Evolutionary conservation across 1,140 invertebrate genomes (phyloP), one percentile per base, ranked within the genome.

Genomic region (Sycophaga agraensis): DNA sequence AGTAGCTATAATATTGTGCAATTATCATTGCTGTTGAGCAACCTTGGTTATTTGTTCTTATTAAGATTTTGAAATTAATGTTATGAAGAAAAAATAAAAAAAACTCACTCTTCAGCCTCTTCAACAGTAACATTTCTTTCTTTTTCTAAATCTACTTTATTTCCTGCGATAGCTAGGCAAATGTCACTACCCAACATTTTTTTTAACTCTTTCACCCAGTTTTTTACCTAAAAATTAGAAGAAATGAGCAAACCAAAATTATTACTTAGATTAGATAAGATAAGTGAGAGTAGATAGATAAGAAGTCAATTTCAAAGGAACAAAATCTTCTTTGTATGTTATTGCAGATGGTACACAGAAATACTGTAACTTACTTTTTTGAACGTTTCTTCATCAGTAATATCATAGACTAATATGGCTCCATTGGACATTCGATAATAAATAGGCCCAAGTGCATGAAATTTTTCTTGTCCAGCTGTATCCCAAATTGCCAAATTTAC

Each of bases 341-440:
- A 31, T 31, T 6, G 4, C 28, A 31, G 4, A 6, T 6, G 11
- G 11, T 6, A 31, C 11, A 31, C 11, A 31, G 28, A 31, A 4
- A 31, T 4, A 31, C 28, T 31, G n/a, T 40, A 48, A 64, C 31
- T 75, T 82, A 96, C 96, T 84, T 98, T 98, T 76, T 91, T 88
- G 82, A 99, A 99, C 3, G 97, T 98, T 73, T 97, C 92, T 80
- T 94, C 87, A 84, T 99, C 95, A 46, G 96, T 98, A 48, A 99
- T 98, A 80, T 99, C 97, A 81, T 99, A 99, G 6, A 99, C 96
- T 62, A 99, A 85, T 68, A 99, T 89, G 45, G 97, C 98, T 67
- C 97, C 97, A 83, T 99, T 94, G 11, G 95, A 97, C 75, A 95
- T 95, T 68, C 97, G 83, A 79, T 99, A 99, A 80, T 99, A 99